Base-by-base conservation (phyloP, 2,888 invertebrate species). In the Imbricaverruca yamaguchii region DNA sequence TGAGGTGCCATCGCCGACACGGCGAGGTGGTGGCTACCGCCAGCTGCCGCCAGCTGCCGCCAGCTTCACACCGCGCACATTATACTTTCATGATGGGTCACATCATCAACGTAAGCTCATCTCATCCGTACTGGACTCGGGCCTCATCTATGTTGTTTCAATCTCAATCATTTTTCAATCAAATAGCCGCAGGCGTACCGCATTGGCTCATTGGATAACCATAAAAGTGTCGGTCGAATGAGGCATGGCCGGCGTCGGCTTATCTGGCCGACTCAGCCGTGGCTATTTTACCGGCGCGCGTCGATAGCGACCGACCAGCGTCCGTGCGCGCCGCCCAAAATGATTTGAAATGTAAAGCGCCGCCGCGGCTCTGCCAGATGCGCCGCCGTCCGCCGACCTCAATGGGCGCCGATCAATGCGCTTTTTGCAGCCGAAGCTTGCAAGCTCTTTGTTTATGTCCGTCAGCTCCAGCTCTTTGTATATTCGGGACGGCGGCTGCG, bases 81-180 rank as follows among this genome's bases (percentile, higher is more conserved):
- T 74, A 74, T 74, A 74, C 74, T 74, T 74, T 74, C 74, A 74
- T 74, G 74, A 74, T 74, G 74, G 74, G 74, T 74, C 74, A 74
- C 74, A 74, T 74, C 74, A 74, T 74, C 74, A 74, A 74, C 53
- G 74, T 74, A 21, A 74, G 74, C 74, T 74, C 74, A 55, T 74
- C 74, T 55, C 74, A 74, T 74, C 74, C 74, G 74, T 13, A 55
- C 74, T 12, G 55, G 15, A 9, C 53, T 21, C 21, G 53, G 11
- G 18, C 12, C 55, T 65, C 74, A 74, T 53, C 74, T 55, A 74
- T 74, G 74, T 74, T 74, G 74, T 74, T 74, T 74, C 74, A 74
- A 74, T 74, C 74, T 74, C 74, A 74, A 74, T 74, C 74, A 74
- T 74, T 74, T 74, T 74, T 74, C 74, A 74, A 74, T 74, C 74